Percentiles rank a stretch among this genome's conserved stretches.
phyloP scores from a whole-genome alignment of 2,888 invertebrate species.

The Euphydryas editha region DNA sequence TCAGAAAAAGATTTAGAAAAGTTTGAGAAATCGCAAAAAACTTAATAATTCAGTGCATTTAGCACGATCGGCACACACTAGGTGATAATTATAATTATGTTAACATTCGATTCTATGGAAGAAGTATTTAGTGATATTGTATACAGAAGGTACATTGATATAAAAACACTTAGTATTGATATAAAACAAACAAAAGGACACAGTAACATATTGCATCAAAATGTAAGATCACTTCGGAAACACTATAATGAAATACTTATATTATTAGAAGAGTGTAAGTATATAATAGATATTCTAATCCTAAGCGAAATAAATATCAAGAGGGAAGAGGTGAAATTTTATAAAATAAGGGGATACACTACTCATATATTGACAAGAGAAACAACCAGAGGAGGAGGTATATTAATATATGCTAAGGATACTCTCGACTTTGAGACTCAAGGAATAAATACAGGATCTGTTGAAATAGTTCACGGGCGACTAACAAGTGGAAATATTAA shows the following conservation, averaged over 20 bases:
- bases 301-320: conserved; percentile 27
- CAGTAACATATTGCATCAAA: conserved; percentile 14
- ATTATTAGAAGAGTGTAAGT: not conserved
- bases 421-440: not conserved
- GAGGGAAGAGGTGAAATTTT: conserved; percentile 21
- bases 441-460: not conserved
- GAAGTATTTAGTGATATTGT: not conserved
- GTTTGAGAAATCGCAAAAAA: not conserved
- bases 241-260: conserved; percentile 16
- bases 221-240: conserved; percentile 20
- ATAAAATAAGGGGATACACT: conserved; percentile 27
- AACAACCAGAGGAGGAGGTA: conserved; percentile 14
- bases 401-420: not conserved
- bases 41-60: not conserved
- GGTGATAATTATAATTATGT: not conserved
- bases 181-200: not conserved
- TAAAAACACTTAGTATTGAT: conserved; percentile 4
- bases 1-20: not conserved
- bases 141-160: conserved; percentile 11
- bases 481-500: conserved; percentile 4
- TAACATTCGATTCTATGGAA: conserved; percentile 2
- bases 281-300: conserved; percentile 16
- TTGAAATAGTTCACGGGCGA: conserved; percentile 10
- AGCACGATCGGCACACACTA: not conserved
- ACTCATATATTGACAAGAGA: conserved; percentile 10